Evolutionary conservation across 1,140 invertebrate genomes (phyloP).

Genomic region (Theocolax elegans): DNA sequence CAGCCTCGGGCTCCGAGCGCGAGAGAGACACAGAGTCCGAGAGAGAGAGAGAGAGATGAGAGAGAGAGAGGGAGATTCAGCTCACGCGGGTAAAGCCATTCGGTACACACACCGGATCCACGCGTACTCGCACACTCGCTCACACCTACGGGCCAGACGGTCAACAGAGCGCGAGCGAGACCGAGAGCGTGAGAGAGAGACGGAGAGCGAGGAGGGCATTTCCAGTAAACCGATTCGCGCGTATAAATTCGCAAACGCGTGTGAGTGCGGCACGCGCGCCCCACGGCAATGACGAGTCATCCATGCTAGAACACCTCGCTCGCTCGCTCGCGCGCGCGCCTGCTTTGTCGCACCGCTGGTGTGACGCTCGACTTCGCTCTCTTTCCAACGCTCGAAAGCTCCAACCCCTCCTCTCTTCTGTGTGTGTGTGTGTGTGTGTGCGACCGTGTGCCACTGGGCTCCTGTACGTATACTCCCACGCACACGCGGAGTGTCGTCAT

Average conservation of each 20-base stretch:
- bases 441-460: no score
- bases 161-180: no score
- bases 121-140: no score
- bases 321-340: conserved; percentile 31
- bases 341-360: no score
- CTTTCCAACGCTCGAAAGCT: not conserved
- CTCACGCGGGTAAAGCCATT: no score
- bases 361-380: conserved; percentile 10
- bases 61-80: conserved; percentile 2
- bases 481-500: conserved; percentile 50
- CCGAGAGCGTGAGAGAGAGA: conserved; percentile 5
- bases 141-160: no score
- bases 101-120: no score
- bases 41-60: not conserved
- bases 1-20: conserved; percentile 38
- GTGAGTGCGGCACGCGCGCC: conserved; percentile 58
- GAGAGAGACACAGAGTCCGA: no score
- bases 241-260: conserved; percentile 42
- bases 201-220: conserved; percentile 11
- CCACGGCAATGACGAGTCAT: conserved; percentile 69
- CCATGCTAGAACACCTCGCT: conserved; percentile 64
- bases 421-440: not conserved
- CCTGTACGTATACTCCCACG: conserved; percentile 41
- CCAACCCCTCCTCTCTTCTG: not conserved
- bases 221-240: conserved; percentile 24